Evolutionary conservation across 2,888 invertebrate species (phyloP).

Genomic region (Cryptocephalus primarius): DNA sequence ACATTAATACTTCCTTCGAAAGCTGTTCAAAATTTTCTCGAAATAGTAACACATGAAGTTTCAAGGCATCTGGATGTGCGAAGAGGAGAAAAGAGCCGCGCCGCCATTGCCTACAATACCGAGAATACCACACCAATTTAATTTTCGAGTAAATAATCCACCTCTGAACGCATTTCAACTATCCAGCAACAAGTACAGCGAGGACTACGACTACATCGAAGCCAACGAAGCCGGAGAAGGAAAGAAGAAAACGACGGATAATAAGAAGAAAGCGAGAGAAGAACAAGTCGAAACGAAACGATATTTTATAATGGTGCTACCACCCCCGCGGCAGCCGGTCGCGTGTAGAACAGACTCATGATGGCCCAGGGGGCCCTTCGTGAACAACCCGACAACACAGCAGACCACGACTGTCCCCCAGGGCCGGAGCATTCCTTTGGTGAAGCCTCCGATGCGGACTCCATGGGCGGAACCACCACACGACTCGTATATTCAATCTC

Average conservation of each 20-base stretch:
- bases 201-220: not conserved
- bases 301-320: constrained; percentile 34
- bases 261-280: constrained; percentile 4
- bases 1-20: too few species aligned
- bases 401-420: constrained; percentile 34
- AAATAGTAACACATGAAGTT: too few species aligned
- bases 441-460: too few species aligned
- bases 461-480: too few species aligned
- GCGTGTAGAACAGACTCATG: constrained; percentile 31
- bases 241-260: not conserved
- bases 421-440: constrained; percentile 26
- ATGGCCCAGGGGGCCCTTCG: constrained; percentile 26
- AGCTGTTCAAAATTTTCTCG: too few species aligned
- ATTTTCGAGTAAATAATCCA: too few species aligned
- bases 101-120: too few species aligned
- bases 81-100: too few species aligned
- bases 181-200: not conserved
- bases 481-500: too few species aligned
- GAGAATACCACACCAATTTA: too few species aligned
- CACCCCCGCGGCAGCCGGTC: constrained; percentile 38
- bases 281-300: constrained; percentile 10
- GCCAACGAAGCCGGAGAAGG: constrained; percentile 2
- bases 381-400: constrained; percentile 22
- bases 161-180: too few species aligned
- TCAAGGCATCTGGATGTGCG: too few species aligned